Evolutionary conservation across 2,113 vertebrate genomes (phyloP).

Genomic region (Oceanites oceanicus): DNA sequence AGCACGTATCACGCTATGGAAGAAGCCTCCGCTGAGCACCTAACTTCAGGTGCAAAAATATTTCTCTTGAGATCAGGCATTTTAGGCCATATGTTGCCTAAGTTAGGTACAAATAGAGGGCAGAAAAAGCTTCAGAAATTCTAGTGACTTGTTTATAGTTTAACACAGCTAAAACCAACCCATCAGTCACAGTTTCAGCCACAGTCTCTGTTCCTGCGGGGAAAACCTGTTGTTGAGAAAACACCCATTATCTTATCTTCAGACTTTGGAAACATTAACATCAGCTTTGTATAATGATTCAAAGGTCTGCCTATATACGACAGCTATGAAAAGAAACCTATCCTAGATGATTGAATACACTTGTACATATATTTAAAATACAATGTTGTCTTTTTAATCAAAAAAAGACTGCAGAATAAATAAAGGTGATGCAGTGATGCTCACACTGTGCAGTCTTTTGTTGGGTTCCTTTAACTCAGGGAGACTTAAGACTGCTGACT

Average conservation of each 20-base stretch:
- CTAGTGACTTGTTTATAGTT: neutral
- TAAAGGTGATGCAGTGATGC: neutral
- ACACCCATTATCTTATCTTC: conserved; percentile 36
- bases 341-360: neutral
- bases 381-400: neutral
- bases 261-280: neutral
- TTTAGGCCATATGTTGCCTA: neutral
- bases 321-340: neutral
- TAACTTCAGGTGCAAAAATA: neutral
- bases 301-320: neutral
- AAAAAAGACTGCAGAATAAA: neutral
- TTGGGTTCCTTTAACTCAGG: neutral
- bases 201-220: neutral
- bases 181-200: neutral
- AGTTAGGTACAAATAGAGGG: neutral
- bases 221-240: conserved; percentile 2
- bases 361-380: neutral
- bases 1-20: fast-evolving
- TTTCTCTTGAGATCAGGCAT: neutral
- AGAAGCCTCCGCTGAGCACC: neutral
- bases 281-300: neutral
- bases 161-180: neutral
- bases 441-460: neutral
- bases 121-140: neutral
- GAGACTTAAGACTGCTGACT: neutral